Evolutionary conservation across 2,888 invertebrate species (phyloP), one percentile per base, ranked within the genome.

Genomic region (Margaritifera margaritifera): DNA sequence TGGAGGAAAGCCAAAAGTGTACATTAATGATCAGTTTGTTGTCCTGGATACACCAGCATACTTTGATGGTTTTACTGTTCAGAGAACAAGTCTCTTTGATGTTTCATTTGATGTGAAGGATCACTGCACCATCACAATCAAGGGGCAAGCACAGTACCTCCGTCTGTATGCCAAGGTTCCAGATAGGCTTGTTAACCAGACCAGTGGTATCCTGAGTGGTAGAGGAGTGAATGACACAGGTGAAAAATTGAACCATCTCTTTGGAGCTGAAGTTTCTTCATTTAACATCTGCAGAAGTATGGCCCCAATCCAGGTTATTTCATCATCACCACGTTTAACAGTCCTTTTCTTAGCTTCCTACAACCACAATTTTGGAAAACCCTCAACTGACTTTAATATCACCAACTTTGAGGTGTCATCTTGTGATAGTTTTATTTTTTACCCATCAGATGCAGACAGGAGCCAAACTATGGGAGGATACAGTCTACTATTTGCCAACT

Each of bases 201-300:
- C 80, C 4, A 58, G 74, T 19, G 84, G 83, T 24, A 62, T 83
- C 2, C 64, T 84, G 6, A 75, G 80, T 70, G 80, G 81, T 24
- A 69, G 64, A 24, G 71, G 71, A 50, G 53, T 56, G n/a, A 27
- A 56, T 11, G 53, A 63, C 11, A 31, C 55, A 15, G 63, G 59
- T 18, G 61, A 66, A 19, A 78, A 75, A 64, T 56, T 78, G 11
- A 52, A 72, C 31, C 75, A 78, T 55, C 31, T 78, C 15, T 66
- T 64, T 20, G 71, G 71, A 4, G 63, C 69, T 18, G 64, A 65
- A 22, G 54, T 69, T 24, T 59, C 71, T 4, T 27, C 27, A 20
- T 69, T 78, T 62, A 67, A 68, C 56, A 72, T 78, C 18, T 82
- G 80, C 65, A 68, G 56, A 53, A 67, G 69, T n/a, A 50, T 66